Evolutionary conservation across 2,888 invertebrate species (phyloP), one percentile per base, ranked within the genome.

Genomic region (Lithophane leautieri): DNA sequence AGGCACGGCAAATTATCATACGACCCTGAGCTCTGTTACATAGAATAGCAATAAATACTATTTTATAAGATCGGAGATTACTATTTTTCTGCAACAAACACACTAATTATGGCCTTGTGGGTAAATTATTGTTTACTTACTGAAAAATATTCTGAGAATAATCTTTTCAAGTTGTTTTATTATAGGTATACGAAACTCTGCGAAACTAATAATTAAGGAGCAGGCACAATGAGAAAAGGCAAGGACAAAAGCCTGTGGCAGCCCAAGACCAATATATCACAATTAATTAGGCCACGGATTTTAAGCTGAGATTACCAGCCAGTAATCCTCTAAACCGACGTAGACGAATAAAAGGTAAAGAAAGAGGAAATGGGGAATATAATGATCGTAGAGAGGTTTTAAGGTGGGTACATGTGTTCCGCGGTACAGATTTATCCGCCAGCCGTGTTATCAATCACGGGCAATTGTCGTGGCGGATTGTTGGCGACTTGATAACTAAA

Each of bases 11-110:
- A 67, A 86, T 88, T 83, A 86, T 77, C 79, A 81, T 71, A 79
- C 79, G 83, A 82, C 88, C 87, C 87, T 88, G 85, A 70, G 78
- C 65, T 71, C 72, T 72, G 65, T 77, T 66, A 76, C 40, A 16
- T 67, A 34, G 6, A 34, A 34, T 34, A 47, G 56, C 61, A 79
- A 75, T 77, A 72, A 79, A 74, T 66, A 73, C 70, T 58, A 72
- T 40, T 72, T 72, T 79, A 67, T 65, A 82, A 60, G 62, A 75
- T 61, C 61, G 61, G 8, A 58, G 58, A 77, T 77, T 65, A 74
- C 25, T 19, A 81, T 69, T 61, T 67, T 81, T 77, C 73, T 70
- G 65, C 68, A 76, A 60, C 54, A 72, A 60, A 44, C 34, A 61
- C 61, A 44, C 25, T 54, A 44, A 28, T 61, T 60, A 42, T 28